Conservation (phyloP, 2,797 vertebrate genomes). For the Oreonectes daqikongensis region DNA sequence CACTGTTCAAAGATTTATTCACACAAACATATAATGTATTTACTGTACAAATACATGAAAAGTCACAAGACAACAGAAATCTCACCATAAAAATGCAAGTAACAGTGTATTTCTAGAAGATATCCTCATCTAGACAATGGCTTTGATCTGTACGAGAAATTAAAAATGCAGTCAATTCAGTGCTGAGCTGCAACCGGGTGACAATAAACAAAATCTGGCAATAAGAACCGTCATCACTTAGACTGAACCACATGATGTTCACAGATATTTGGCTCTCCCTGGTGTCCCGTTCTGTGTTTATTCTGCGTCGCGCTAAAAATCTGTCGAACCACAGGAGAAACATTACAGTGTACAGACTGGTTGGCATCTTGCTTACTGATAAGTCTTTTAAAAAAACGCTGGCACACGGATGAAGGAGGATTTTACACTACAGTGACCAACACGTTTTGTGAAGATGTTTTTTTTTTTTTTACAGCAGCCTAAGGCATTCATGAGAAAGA, state of each 20-base stretch:
- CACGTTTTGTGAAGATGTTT: neutral
- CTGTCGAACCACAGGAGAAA: slow-evolving; percentile 8
- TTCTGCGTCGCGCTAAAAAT: too few relatives aligned
- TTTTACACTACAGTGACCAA: slow-evolving; percentile 27
- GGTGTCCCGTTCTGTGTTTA: neutral
- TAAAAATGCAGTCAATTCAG: slow-evolving; percentile 32
- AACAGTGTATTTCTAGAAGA: slow-evolving; percentile 52
- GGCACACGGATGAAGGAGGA: slow-evolving; percentile 21
- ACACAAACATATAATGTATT: slow-evolving; percentile 60
- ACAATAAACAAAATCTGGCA: neutral
- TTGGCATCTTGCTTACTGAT: neutral
- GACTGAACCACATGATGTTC: neutral
- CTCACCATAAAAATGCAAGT: slow-evolving; percentile 52
- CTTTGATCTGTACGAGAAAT: slow-evolving; percentile 29
- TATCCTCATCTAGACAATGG: slow-evolving; percentile 19
- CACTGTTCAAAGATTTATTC: slow-evolving; percentile 67
- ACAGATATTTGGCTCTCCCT: neutral
- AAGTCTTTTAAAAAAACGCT: slow-evolving; percentile 14
- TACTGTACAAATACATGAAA: slow-evolving; percentile 47
- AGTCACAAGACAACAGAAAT: slow-evolving; percentile 56
- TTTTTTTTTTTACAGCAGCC: slow-evolving; percentile 15
- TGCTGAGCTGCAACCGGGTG: slow-evolving; percentile 12
- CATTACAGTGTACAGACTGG: slow-evolving; percentile 40
- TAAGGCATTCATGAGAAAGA: slow-evolving; percentile 4
- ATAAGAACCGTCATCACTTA: neutral